Base-by-base conservation (phyloP, 2,113 vertebrate genomes). In the Phoenicopterus ruber region DNA sequence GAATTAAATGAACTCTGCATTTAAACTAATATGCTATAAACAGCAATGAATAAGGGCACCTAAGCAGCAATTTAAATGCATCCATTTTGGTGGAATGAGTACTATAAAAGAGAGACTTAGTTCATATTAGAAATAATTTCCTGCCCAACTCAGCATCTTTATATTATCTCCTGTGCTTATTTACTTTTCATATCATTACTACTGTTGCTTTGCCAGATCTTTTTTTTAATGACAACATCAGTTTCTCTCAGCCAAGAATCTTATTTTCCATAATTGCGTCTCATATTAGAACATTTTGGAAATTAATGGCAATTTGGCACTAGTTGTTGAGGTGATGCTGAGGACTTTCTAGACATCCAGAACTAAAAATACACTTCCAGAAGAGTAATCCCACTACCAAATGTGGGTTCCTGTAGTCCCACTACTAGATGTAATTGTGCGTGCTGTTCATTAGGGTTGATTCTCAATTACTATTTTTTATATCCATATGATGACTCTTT, bases 21-120 rank as follows among this genome's bases (percentile, higher is more conserved):
- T 94, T 95, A 94, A 95, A 92, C 50, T 66, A 65, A 63, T 67
- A 61, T 17, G 52, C 63, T 86, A 13, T 86, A 94, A 94, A 87
- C 36, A 95, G 77, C 72, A 82, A 71, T 65, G 66, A 66, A 57
- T 50, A 72, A 94, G 49, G 73, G 28, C 32, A 91, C 12, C 74
- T 92, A 90, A 94, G 73, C 25, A 92, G 82, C 81, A 90, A 93
- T 95, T 95, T 94, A 95, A 94, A 98, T 94, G 54, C 81, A 96
- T 86, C 82, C 47, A 72, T 96, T 96, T 97, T 82, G 70, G 22
- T 93, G 70, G 82, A 94, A 93, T 49, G 24, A 70, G 54, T 80
- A 85, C 69, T 67, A 78, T 55, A 82, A 92, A 71, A 69, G 10
- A 92, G 31, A 87, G 38, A 81, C 70, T 94, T 86, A 66, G 47